Evolutionary conservation across 2,113 vertebrate genomes (phyloP).

Genomic region (Bubo blakistoni): DNA sequence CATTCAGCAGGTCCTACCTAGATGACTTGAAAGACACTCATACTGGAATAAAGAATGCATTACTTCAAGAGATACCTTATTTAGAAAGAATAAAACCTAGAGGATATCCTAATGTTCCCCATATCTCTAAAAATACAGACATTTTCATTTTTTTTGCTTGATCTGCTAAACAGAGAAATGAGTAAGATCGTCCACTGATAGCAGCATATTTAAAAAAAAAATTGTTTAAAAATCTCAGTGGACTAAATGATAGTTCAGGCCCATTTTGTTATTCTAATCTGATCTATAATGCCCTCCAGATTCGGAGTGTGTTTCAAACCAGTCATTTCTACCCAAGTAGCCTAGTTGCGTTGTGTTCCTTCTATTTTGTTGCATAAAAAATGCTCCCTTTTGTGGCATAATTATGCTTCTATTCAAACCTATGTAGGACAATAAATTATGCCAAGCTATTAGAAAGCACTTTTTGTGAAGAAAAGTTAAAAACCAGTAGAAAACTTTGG

Average conservation of each 20-base stretch:
- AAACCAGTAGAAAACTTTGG: background rate
- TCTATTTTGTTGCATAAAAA: background rate
- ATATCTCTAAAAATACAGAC: background rate
- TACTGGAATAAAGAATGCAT: background rate
- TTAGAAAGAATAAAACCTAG: background rate
- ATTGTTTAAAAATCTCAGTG: background rate
- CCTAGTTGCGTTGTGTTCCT: background rate
- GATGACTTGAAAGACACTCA: background rate
- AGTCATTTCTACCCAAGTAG: background rate
- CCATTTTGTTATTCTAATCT: background rate
- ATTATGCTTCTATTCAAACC: background rate
- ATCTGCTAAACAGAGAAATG: background rate
- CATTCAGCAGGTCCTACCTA: background rate
- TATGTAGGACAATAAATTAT: background rate
- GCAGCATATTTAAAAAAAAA: background rate
- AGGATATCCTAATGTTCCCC: background rate
- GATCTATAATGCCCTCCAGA: background rate
- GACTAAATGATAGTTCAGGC: background rate
- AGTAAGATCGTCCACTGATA: background rate
- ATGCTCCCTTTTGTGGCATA: background rate
- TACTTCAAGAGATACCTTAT: background rate
- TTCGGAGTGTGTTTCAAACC: background rate
- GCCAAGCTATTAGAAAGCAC: background rate
- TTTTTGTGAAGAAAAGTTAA: background rate
- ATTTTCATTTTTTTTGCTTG: background rate